These are phyloP conservation scores for Lumbricus terrestris DNA, from an alignment of 2,888 invertebrate genomes.

Conservation along the genomic window DNA sequence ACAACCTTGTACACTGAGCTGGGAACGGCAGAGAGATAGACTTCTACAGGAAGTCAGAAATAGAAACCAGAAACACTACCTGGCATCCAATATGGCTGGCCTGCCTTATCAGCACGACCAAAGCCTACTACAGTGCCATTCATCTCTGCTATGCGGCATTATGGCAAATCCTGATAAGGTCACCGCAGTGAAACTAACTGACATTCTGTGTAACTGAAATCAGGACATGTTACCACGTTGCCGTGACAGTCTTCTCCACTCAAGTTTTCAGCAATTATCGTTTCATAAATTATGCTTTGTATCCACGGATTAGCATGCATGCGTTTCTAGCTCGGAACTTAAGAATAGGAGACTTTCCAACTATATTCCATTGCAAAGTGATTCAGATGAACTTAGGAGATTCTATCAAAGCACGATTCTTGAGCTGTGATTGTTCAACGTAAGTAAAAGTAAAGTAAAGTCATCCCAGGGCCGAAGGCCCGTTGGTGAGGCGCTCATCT, in stretches of 20 bases:
- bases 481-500: no score
- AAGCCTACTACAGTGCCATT: neutral
- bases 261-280: neutral
- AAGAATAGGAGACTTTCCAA: neutral
- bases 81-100: neutral
- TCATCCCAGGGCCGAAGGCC: no score
- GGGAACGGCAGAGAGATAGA: neutral
- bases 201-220: neutral
- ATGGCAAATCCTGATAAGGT: slow-evolving; percentile 3
- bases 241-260: neutral
- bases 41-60: neutral
- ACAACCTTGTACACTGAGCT: neutral
- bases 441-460: no score
- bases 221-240: neutral
- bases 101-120: neutral
- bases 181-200: neutral
- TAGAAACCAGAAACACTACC: neutral
- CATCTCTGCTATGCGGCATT: neutral
- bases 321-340: neutral
- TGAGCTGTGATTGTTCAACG: no score
- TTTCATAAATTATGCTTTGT: neutral
- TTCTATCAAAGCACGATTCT: no score
- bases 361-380: neutral
- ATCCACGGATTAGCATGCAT: neutral
- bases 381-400: neutral